Evolutionary conservation across 2,888 invertebrate genomes (phyloP).

Genomic region (Embidobia sp.): DNA sequence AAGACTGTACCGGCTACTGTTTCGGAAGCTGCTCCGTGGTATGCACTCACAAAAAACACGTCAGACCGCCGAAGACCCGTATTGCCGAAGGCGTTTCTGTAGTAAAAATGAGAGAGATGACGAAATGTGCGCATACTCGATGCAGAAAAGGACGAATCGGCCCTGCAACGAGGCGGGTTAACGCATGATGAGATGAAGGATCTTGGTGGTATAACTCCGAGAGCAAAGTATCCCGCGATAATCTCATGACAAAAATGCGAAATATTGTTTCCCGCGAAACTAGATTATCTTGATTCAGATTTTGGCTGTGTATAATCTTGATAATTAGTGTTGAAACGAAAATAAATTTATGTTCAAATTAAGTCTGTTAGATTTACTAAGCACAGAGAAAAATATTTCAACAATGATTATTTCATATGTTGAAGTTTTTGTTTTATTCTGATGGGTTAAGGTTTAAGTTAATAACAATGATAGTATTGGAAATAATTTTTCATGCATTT

Average conservation of each 20-base stretch:
- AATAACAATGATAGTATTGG: too few relatives aligned
- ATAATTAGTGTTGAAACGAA: too few relatives aligned
- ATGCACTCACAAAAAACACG: conserved; percentile 82
- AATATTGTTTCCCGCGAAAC: too few relatives aligned
- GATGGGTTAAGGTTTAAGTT: too few relatives aligned
- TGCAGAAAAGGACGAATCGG: conserved; percentile 58
- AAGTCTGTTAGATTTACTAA: too few relatives aligned
- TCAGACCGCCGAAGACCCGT: conserved; percentile 80
- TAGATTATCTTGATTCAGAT: too few relatives aligned
- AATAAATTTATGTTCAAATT: too few relatives aligned
- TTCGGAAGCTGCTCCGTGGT: conserved; percentile 81
- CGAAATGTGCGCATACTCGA: conserved; percentile 51
- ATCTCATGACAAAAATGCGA: conserved; percentile 7
- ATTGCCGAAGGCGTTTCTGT: conserved; percentile 66
- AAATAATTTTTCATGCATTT: too few relatives aligned
- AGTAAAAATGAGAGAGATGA: conserved; percentile 65
- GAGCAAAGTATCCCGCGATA: conserved; percentile 36
- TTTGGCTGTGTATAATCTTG: too few relatives aligned
- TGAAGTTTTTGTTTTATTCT: too few relatives aligned
- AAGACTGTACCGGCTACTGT: conserved; percentile 81
- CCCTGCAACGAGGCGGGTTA: conserved; percentile 57
- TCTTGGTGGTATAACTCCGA: conserved; percentile 39
- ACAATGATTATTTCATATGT: too few relatives aligned
- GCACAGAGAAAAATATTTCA: too few relatives aligned
- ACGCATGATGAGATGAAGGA: conserved; percentile 59